phyloP scores from a whole-genome alignment of 1,140 invertebrate genomes.

The Cardiocondyla obscurior region DNA sequence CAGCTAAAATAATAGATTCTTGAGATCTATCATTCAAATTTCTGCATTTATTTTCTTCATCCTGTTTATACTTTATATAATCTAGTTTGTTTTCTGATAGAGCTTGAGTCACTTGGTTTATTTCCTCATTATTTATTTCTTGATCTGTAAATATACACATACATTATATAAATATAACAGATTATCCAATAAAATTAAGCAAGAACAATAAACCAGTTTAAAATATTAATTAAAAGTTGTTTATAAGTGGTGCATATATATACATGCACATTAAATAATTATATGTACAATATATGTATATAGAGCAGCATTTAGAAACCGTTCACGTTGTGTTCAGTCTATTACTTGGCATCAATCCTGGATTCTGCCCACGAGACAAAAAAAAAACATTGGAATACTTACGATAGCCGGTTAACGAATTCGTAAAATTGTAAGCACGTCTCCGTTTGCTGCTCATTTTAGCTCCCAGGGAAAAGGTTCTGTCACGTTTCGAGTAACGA shows the following conservation, averaged over 20 bases:
- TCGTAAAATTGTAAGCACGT: slow-evolving; percentile 53
- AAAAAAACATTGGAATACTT: slow-evolving; percentile 33
- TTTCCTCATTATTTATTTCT: not conserved
- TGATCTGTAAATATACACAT: slow-evolving; percentile 6
- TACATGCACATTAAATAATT: not conserved
- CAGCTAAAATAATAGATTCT: slow-evolving; percentile 37
- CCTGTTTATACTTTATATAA: not conserved
- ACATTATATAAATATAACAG: not conserved
- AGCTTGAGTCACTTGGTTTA: not conserved
- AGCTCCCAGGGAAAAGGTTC: not conserved
- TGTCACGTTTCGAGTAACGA: not conserved
- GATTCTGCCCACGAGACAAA: not conserved
- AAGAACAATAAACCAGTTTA: no score
- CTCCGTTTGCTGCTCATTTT: slow-evolving; percentile 55
- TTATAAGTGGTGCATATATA: no score
- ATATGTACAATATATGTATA: not conserved
- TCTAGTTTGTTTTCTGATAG: slow-evolving; percentile 13
- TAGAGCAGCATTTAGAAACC: no score
- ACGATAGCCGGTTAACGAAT: slow-evolving; percentile 56
- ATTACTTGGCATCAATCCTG: no score
- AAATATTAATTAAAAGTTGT: no score
- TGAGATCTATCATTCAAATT: not conserved
- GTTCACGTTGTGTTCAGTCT: no score
- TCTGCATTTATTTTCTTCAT: not conserved
- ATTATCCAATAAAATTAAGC: no score